Evolutionary conservation across 2,888 invertebrate species (phyloP).

Genomic region (Altica lythri): DNA sequence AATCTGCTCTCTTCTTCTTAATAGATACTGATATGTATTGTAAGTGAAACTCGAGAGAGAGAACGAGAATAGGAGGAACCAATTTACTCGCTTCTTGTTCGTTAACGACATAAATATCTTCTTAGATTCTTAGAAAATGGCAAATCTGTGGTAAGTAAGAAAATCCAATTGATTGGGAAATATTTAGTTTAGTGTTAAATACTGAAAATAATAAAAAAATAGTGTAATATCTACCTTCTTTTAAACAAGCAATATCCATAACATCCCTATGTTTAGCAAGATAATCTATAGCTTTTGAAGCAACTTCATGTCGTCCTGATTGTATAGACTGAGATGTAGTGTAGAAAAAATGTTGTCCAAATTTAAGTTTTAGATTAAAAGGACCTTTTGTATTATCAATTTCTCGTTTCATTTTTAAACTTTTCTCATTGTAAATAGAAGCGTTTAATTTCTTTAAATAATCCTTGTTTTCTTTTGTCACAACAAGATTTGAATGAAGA

Average conservation of each 20-base stretch:
- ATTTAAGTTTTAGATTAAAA: constrained; percentile 47
- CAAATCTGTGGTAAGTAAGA: neutral
- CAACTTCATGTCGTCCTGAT: constrained; percentile 51
- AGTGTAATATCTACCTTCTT: constrained; percentile 39
- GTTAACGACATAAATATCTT: neutral
- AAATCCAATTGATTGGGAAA: neutral
- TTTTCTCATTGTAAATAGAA: constrained; percentile 40
- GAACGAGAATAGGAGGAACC: neutral
- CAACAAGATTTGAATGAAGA: constrained; percentile 27
- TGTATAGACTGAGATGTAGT: constrained; percentile 49
- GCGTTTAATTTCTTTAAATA: constrained; percentile 47
- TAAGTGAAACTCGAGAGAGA: too few species aligned
- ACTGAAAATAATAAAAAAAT: neutral
- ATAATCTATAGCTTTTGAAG: constrained; percentile 46
- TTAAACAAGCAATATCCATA: constrained; percentile 42
- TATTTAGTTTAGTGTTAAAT: neutral
- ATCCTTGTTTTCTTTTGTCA: constrained; percentile 42
- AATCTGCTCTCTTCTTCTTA: too few species aligned
- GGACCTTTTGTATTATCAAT: constrained; percentile 44
- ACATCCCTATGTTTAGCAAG: constrained; percentile 42
- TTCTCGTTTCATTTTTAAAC: constrained; percentile 38
- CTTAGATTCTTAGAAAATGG: neutral
- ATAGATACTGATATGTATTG: too few species aligned
- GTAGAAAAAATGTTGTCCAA: constrained; percentile 45
- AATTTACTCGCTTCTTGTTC: too few species aligned